A percentile compares a stretch with the other conserved stretches of the same genome.
Evolutionary conservation across 2,888 invertebrate genomes (phyloP).

Genomic region (Flabesymbios commensalis): DNA sequence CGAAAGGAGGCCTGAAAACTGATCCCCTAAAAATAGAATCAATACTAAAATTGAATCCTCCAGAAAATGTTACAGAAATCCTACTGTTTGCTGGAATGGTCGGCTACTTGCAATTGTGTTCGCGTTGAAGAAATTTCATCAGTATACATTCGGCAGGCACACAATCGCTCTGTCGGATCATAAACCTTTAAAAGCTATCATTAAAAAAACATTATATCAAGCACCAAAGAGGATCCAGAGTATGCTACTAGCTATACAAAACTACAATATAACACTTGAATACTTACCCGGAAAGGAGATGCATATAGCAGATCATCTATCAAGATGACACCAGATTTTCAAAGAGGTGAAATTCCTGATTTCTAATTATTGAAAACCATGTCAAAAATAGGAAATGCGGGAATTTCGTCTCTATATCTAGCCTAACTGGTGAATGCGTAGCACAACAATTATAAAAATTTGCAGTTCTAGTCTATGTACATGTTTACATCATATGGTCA

Average conservation of each 20-base stretch:
- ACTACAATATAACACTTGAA: constrained; percentile 9
- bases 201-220: constrained; percentile 11
- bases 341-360: no score
- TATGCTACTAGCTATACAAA: constrained; percentile 11
- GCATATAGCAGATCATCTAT: constrained; percentile 21
- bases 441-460: no score
- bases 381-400: no score
- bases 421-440: no score
- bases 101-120: constrained; percentile 13
- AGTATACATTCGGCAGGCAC: constrained; percentile 14
- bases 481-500: no score
- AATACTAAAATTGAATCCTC: neutral
- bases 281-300: constrained; percentile 23
- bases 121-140: constrained; percentile 16
- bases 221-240: constrained; percentile 21
- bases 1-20: neutral
- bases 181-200: constrained; percentile 14
- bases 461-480: no score
- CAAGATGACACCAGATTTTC: no score
- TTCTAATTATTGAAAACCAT: no score
- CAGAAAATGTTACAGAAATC: neutral
- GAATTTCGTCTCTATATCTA: no score
- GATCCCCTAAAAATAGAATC: constrained; percentile 12
- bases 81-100: neutral
- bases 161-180: constrained; percentile 19